phyloP scores from a whole-genome alignment of 2,113 vertebrate genomes.

The Pseudorhombus dupliciocellatus region DNA sequence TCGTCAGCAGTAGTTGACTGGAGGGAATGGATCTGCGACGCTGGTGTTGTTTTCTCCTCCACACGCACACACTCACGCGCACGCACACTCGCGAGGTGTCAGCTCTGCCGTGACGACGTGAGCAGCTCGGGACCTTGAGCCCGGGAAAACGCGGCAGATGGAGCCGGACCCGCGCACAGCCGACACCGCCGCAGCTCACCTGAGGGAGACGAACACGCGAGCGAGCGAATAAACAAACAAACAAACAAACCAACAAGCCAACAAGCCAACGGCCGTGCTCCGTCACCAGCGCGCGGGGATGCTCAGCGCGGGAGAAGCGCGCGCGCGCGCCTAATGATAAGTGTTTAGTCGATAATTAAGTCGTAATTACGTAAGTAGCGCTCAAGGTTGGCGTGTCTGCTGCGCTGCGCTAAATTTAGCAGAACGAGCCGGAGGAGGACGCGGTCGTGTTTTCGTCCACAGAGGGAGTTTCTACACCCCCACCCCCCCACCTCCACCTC shows the following conservation, averaged over 20 bases:
- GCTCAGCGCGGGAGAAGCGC: not conserved
- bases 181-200: not conserved
- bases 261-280: not conserved
- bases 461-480: slow-evolving; percentile 6
- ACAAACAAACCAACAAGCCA: not conserved
- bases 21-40: slow-evolving; percentile 67
- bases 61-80: slow-evolving; percentile 27
- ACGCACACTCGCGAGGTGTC: slow-evolving; percentile 12
- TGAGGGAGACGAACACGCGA: not conserved
- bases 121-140: slow-evolving; percentile 3
- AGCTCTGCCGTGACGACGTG: slow-evolving; percentile 37
- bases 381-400: slow-evolving; percentile 32
- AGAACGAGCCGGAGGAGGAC: slow-evolving; percentile 37
- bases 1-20: slow-evolving; percentile 58
- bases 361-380: slow-evolving; percentile 54
- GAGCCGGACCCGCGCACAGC: not conserved
- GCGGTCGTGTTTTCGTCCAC: slow-evolving; percentile 19
- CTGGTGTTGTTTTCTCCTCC: slow-evolving; percentile 65
- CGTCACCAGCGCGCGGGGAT: not conserved
- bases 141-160: slow-evolving; percentile 23
- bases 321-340: slow-evolving; percentile 50
- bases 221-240: not conserved
- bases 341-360: slow-evolving; percentile 58
- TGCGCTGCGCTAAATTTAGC: slow-evolving; percentile 36
- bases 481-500: too few relatives aligned